Conservation (phyloP, 2,113 vertebrate genomes). For the Neomonachus schauinslandi region DNA sequence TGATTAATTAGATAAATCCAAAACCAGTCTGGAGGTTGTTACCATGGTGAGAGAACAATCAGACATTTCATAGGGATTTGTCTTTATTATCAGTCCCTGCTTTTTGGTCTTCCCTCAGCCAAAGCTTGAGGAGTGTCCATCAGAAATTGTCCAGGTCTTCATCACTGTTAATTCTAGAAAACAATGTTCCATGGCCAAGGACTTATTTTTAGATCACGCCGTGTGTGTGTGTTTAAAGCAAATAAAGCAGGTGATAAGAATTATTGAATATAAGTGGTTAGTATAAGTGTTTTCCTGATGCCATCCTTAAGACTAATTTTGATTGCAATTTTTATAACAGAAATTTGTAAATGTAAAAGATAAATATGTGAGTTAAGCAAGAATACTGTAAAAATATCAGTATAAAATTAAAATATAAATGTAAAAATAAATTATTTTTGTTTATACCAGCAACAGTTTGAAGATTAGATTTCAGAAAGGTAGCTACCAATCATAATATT, state of each 20-base stretch:
- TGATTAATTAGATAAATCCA: neutral
- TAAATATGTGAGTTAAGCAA: neutral
- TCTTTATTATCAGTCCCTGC: neutral
- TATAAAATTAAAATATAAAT: neutral
- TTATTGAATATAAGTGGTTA: neutral
- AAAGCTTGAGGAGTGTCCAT: neutral
- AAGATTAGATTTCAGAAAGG: neutral
- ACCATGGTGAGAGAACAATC: neutral
- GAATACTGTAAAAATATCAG: neutral
- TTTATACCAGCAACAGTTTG: neutral
- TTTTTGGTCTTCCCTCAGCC: neutral
- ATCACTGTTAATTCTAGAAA: neutral
- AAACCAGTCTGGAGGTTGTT: neutral
- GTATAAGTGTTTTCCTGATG: neutral
- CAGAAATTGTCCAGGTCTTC: neutral
- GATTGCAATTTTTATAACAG: neutral
- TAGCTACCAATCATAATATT: neutral
- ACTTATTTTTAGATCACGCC: neutral
- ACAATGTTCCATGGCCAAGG: neutral
- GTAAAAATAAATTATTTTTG: neutral
- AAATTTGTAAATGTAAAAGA: neutral
- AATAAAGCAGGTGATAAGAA: neutral
- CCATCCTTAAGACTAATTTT: neutral
- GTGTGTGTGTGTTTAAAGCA: neutral
- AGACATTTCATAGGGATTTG: neutral